These are phyloP conservation scores for Eremobia ochroleuca DNA, from an alignment of 2,888 invertebrate species.

Conservation along the genomic window DNA sequence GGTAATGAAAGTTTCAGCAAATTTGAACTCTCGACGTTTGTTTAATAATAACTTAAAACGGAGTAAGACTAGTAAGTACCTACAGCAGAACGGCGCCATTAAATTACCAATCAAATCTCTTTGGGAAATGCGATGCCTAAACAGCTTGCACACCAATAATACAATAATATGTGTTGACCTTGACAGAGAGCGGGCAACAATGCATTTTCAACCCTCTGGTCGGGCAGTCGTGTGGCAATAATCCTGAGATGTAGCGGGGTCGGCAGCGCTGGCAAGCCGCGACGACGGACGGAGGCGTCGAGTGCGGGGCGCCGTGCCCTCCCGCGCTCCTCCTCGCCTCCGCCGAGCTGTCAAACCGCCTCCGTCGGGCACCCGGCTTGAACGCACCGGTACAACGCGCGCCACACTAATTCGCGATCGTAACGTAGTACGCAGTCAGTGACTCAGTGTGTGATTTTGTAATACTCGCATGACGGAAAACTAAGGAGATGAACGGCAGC, in stretches of 20 bases:
- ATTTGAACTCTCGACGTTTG: neutral
- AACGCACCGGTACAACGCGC: constrained; percentile 82
- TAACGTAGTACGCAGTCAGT: constrained; percentile 84
- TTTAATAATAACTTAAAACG: constrained; percentile 10
- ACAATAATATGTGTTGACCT: constrained; percentile 79
- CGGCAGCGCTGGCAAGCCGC: constrained; percentile 74
- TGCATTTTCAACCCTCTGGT: constrained; percentile 88
- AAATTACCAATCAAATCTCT: constrained; percentile 15
- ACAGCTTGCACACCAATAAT: constrained; percentile 33
- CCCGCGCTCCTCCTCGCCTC: constrained; percentile 86
- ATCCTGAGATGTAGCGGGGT: constrained; percentile 82
- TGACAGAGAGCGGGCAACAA: constrained; percentile 83
- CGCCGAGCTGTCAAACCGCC: constrained; percentile 90
- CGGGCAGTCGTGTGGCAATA: constrained; percentile 83
- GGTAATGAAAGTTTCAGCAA: neutral
- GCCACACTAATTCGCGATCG: constrained; percentile 83
- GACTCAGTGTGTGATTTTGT: constrained; percentile 86
- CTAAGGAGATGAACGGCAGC: constrained; percentile 90
- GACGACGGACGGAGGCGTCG: constrained; percentile 77
- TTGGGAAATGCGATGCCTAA: constrained; percentile 28
- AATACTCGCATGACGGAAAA: constrained; percentile 87
- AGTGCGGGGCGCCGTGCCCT: constrained; percentile 82
- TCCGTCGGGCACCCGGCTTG: constrained; percentile 89
- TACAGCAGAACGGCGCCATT: constrained; percentile 1
- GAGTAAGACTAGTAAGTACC: neutral